A percentile compares a stretch with the other conserved stretches of the same genome.
phyloP scores from a whole-genome alignment of 2,797 vertebrate genomes.

The Perodicticus potto region DNA sequence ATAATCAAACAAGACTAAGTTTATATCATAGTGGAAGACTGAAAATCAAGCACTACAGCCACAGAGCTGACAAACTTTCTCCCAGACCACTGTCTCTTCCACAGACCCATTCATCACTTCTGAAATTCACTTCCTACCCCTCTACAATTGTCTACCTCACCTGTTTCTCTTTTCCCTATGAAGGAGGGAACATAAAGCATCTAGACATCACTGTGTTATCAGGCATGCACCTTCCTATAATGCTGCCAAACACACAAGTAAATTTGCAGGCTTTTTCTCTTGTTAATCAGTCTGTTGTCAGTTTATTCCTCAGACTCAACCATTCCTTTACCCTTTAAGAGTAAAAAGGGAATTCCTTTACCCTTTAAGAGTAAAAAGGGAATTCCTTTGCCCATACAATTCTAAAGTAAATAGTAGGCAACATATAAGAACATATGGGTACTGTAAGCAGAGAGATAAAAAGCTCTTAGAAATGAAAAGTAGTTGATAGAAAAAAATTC shows the following conservation, averaged over 20 bases:
- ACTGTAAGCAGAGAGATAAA: background rate
- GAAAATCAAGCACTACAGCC: background rate
- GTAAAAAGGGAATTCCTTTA: background rate
- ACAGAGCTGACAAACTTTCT: background rate
- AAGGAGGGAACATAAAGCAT: background rate
- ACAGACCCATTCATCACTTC: background rate
- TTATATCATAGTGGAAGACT: background rate
- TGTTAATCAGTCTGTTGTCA: background rate
- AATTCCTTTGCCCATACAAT: background rate
- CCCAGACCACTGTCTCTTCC: background rate
- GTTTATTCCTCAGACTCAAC: background rate
- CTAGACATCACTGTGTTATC: background rate
- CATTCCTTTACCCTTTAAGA: background rate
- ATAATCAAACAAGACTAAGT: background rate
- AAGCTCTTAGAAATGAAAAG: background rate
- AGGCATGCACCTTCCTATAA: background rate
- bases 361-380: background rate
- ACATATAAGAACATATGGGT: background rate
- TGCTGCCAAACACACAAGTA: background rate
- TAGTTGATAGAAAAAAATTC: background rate
- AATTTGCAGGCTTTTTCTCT: background rate
- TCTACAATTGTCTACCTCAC: background rate
- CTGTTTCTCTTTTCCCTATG: background rate
- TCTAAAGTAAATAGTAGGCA: background rate
- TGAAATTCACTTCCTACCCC: background rate